These are phyloP conservation scores for Aricia agestis DNA, from an alignment of 1,140 invertebrate species.

Conservation along the genomic window DNA sequence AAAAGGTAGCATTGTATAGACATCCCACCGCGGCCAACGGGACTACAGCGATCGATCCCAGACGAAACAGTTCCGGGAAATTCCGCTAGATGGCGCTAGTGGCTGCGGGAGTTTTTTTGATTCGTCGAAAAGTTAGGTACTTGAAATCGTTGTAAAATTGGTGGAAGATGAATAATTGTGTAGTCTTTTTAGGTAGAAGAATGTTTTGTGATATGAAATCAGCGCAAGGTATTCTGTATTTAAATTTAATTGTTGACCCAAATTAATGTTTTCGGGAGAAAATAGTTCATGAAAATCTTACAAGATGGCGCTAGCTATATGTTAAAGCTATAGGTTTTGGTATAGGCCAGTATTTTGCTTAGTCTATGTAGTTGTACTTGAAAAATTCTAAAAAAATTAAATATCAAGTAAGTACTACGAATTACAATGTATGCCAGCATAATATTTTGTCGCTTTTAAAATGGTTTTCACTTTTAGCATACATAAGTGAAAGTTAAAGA, in stretches of 20 bases:
- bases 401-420: no score
- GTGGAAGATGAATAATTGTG: neutral
- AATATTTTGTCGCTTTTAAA: no score
- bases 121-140: no score
- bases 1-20: neutral
- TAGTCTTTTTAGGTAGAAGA: neutral
- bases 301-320: constrained; percentile 31
- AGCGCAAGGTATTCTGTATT: neutral
- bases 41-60: constrained; percentile 1
- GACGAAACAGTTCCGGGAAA: neutral
- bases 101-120: neutral
- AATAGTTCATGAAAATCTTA: constrained; percentile 23
- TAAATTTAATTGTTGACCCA: neutral
- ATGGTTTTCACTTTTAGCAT: no score
- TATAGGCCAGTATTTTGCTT: no score
- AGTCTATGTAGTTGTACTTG: no score
- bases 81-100: constrained; percentile 2
- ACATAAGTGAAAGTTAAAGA: no score
- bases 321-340: neutral
- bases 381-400: no score
- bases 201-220: neutral
- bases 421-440: no score
- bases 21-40: neutral
- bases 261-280: constrained; percentile 12
- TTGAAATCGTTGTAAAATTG: neutral